Evolutionary conservation across 2,888 invertebrate genomes (phyloP).

Genomic region (Corythucha ciliata): DNA sequence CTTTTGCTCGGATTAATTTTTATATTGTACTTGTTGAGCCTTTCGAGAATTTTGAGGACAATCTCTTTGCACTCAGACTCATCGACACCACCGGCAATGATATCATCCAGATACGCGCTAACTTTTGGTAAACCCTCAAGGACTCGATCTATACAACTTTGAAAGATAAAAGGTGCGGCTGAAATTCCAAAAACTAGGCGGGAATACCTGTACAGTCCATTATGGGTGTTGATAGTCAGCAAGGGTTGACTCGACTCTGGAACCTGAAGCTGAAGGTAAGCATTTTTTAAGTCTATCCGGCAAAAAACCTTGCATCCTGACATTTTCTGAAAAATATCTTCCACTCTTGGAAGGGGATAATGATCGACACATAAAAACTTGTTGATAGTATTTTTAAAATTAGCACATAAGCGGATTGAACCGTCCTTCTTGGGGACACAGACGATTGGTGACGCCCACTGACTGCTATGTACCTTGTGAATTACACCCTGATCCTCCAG

Average conservation of each 20-base stretch:
- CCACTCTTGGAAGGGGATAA: conserved; percentile 21
- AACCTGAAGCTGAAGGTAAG: background rate
- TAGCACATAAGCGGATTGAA: conserved; percentile 8
- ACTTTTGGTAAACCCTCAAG: background rate
- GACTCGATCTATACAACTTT: background rate
- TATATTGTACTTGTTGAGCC: background rate
- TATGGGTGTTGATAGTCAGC: conserved; percentile 5
- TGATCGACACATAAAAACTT: conserved; percentile 14
- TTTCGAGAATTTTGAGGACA: background rate
- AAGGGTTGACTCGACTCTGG: too few relatives aligned
- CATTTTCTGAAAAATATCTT: conserved; percentile 19
- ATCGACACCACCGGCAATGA: background rate
- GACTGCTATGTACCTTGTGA: conserved; percentile 16
- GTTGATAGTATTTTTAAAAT: conserved; percentile 16
- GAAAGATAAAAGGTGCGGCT: conserved; percentile 4
- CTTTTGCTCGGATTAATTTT: background rate
- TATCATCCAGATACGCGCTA: conserved; percentile 4
- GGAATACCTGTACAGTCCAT: conserved; percentile 4
- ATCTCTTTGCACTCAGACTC: background rate
- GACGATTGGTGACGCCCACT: conserved; percentile 19
- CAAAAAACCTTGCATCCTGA: conserved; percentile 13
- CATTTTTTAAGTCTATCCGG: background rate
- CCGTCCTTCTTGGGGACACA: conserved; percentile 14
- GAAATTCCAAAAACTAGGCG: conserved; percentile 5
- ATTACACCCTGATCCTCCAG: conserved; percentile 18